These are phyloP conservation scores for Epinephelus fuscoguttatus DNA, from an alignment of 2,113 vertebrate species.

Conservation along the genomic window DNA sequence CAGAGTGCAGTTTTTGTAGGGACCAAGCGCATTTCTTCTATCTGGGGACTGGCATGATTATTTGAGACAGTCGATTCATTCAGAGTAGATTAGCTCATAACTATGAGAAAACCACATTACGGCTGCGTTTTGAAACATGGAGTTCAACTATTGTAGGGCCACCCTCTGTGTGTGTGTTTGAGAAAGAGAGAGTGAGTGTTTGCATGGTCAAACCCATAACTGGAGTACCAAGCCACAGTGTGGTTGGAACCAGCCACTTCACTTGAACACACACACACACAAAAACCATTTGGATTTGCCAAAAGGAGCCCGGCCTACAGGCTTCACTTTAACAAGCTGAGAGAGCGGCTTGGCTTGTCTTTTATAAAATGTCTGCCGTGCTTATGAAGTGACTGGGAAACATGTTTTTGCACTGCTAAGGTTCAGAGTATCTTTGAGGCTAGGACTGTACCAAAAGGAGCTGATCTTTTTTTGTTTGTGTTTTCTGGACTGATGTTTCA, in stretches of 20 bases:
- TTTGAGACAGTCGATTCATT: conserved; percentile 25
- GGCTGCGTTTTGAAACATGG: conserved; percentile 26
- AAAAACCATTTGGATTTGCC: conserved; percentile 29
- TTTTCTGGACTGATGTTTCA: conserved; percentile 16
- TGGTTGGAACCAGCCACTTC: conserved; percentile 63
- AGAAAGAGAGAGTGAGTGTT: conserved; percentile 56
- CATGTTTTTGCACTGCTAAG: conserved; percentile 47
- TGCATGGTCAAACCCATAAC: conserved; percentile 75
- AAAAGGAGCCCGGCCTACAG: conserved; percentile 36
- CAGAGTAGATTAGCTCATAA: conserved; percentile 36
- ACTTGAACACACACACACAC: conserved; percentile 37
- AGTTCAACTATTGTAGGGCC: conserved; percentile 34
- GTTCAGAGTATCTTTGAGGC: conserved; percentile 15
- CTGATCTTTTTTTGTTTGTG: background rate
- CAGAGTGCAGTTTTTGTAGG: conserved; percentile 3
- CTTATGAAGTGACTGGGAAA: conserved; percentile 41
- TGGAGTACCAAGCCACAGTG: conserved; percentile 64
- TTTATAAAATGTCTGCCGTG: conserved; percentile 7
- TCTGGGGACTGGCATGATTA: conserved; percentile 42
- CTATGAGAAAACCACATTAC: conserved; percentile 41
- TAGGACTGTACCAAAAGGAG: conserved; percentile 6
- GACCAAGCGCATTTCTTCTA: conserved; percentile 7
- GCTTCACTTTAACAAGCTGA: conserved; percentile 56
- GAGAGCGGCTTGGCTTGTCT: conserved; percentile 42
- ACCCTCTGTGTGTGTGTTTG: conserved; percentile 42